Conservation (phyloP, 1,140 invertebrate genomes). For the Ruditapes philippinarum region DNA sequence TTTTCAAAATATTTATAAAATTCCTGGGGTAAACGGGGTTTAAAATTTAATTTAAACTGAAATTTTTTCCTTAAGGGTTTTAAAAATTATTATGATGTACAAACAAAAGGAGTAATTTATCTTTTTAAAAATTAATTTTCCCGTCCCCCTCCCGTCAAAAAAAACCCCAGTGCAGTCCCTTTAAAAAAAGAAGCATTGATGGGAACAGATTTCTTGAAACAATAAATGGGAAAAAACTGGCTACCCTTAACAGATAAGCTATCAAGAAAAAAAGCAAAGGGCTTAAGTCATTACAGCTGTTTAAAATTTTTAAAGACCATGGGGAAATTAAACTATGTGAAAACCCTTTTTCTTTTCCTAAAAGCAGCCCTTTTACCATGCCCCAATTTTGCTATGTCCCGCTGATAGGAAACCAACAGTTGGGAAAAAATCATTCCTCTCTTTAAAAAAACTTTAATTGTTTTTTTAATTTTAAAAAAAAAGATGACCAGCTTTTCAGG, state of each 20-base stretch:
- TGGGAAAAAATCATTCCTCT: not conserved
- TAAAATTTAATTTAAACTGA: too few relatives aligned
- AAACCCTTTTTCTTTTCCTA: too few relatives aligned
- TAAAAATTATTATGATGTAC: too few relatives aligned
- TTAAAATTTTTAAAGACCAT: too few relatives aligned
- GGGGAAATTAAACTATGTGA: not conserved
- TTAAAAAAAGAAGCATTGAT: not conserved
- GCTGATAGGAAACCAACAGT: not conserved
- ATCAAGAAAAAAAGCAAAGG: too few relatives aligned
- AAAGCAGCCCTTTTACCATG: not conserved
- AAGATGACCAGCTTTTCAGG: not conserved
- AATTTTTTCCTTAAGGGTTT: too few relatives aligned
- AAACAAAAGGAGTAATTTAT: too few relatives aligned
- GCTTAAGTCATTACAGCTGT: too few relatives aligned
- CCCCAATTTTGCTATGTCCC: not conserved
- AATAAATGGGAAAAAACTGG: not conserved
- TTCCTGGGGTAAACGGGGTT: too few relatives aligned
- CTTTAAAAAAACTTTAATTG: not conserved
- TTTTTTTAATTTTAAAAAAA: not conserved
- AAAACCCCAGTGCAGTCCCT: too few relatives aligned
- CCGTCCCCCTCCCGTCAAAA: not conserved
- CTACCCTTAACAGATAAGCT: not conserved
- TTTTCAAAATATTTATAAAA: too few relatives aligned
- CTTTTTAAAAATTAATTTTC: not conserved
- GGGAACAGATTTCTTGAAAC: not conserved